Percentiles rank a stretch among this genome's conserved stretches.
Conservation (phyloP, 1,140 invertebrate genomes). For the Papilio helenus region DNA sequence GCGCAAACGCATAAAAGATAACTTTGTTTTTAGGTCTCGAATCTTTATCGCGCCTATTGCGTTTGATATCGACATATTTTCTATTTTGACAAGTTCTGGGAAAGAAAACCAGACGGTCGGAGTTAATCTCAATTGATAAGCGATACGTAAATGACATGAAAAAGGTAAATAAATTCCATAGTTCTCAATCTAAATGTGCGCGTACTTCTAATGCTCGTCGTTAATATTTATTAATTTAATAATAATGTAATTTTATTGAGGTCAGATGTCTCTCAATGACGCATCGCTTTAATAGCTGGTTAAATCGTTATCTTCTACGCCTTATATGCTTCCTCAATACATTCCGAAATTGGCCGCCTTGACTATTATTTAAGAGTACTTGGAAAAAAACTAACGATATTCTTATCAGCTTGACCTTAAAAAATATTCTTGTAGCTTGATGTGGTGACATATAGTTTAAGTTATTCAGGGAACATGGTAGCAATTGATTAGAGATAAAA, state of each 20-base stretch:
- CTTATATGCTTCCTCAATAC: slow-evolving; percentile 20
- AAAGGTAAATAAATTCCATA: not conserved
- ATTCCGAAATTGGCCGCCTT: slow-evolving; percentile 16
- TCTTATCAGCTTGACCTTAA: not conserved
- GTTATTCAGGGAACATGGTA: not conserved
- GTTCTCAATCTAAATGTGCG: not conserved
- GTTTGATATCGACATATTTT: not conserved
- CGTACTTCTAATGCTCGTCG: slow-evolving; percentile 8
- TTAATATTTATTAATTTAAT: slow-evolving; percentile 22
- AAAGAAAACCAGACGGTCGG: not conserved
- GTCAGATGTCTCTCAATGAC: slow-evolving; percentile 31
- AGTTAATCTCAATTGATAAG: not conserved
- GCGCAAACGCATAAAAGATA: slow-evolving; percentile 1
- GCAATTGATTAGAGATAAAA: too few species aligned
- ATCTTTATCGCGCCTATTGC: not conserved
- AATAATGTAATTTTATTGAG: slow-evolving; percentile 24
- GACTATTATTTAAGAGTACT: not conserved
- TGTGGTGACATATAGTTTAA: not conserved
- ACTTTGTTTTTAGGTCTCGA: not conserved
- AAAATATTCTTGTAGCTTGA: not conserved
- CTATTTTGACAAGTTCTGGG: not conserved
- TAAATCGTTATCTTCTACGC: slow-evolving; percentile 32
- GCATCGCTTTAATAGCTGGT: not conserved
- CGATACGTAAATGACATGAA: not conserved
- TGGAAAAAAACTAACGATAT: slow-evolving; percentile 3